Evolutionary conservation across 2,797 vertebrate genomes (phyloP).

Genomic region (Pseudopleuronectes americanus): DNA sequence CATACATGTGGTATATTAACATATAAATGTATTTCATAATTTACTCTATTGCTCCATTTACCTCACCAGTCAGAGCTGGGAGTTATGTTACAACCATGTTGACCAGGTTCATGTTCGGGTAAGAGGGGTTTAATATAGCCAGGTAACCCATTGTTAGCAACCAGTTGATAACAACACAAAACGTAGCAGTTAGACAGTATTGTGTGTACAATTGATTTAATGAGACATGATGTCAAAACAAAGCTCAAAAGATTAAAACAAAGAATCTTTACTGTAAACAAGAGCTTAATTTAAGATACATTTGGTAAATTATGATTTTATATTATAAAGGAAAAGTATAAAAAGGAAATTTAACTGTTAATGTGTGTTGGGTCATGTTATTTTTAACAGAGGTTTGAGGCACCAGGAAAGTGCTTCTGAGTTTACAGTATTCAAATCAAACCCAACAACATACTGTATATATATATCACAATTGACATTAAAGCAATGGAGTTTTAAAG

Average conservation of each 20-base stretch:
- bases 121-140: too few species aligned
- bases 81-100: too few species aligned
- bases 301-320: not conserved
- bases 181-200: not conserved
- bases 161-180: not conserved
- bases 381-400: not conserved
- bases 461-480: conserved; percentile 36
- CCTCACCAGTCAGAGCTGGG: too few species aligned
- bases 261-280: not conserved
- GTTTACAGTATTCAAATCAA: conserved; percentile 28
- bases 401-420: conserved; percentile 7
- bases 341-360: too few species aligned
- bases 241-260: not conserved
- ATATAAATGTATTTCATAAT: too few species aligned
- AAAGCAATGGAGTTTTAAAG: conserved; percentile 49
- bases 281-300: not conserved
- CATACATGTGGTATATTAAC: not conserved
- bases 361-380: not conserved
- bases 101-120: too few species aligned
- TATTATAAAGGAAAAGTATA: too few species aligned
- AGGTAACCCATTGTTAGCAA: too few species aligned
- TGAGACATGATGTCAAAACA: not conserved
- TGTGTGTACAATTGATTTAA: not conserved
- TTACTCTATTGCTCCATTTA: too few species aligned
- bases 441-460: conserved; percentile 14